Base-by-base conservation (phyloP, 2,888 invertebrate species). In the Calephelis perditalis region DNA sequence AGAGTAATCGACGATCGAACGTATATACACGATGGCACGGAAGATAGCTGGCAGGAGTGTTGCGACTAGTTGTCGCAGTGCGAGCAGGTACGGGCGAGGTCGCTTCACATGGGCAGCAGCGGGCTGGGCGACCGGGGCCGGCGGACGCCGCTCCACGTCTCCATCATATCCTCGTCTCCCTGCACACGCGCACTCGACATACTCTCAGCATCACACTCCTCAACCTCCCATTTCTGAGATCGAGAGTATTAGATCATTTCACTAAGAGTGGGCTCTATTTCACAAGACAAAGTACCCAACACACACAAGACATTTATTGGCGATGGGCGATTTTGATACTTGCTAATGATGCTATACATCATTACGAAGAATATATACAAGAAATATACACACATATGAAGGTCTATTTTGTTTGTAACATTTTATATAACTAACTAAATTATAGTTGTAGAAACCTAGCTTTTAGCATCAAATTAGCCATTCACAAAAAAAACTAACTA, bases 101-200 rank as follows among this genome's bases (percentile, higher is more conserved):
- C 66, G 63, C 59, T 76, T 86, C 82, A 89, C 70, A 85, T 80
- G 71, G 85, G 80, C 79, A 88, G 86, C 74, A 88, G 84, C 73
- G 89, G 89, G 77, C 88, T 87, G 63, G 71, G 74, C 66, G 71
- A 86, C 68, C 85, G 84, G 78, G 81, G 79, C 71, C 86, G 86
- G 76, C 82, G 80, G 77, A 84, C 81, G 73, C 87, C 82, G 91
- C 91, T 91, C 79, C 86, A 78, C 84, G 90, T 90, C 79, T 86
- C 86, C 91, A 92, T 92, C 92, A 92, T 88, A 92, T 92, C 89
- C 91, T 92, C 91, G 92, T 92, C 91, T 92, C 92, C 92, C 92
- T 92, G 88, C 82, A 89, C 89, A 89, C 84, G 88, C 75, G 86
- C 82, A 90, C 89, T 88, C 88, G 89, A 90, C 88, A 89, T 90